Evolutionary conservation across 2,888 invertebrate genomes (phyloP).

Genomic region (Eustalomyia histrio): DNA sequence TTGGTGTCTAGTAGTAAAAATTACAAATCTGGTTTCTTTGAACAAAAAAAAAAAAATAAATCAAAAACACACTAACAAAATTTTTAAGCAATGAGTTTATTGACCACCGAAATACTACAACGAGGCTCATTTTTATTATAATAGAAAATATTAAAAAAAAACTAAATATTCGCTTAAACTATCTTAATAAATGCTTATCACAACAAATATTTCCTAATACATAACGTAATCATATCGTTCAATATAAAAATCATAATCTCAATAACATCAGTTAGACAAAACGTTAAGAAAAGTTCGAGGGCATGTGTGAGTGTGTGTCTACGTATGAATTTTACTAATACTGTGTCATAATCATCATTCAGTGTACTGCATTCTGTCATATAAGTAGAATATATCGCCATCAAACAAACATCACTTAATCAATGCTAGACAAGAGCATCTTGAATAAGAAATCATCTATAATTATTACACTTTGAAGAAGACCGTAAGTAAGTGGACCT

Average conservation of each 20-base stretch:
- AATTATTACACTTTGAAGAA: neutral
- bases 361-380: neutral
- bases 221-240: neutral
- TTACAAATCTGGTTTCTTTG: constrained; percentile 48
- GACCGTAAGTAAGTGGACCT: neutral
- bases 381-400: neutral
- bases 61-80: constrained; percentile 23
- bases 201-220: neutral
- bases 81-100: constrained; percentile 67
- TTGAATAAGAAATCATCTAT: neutral
- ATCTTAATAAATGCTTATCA: neutral
- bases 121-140: constrained; percentile 65
- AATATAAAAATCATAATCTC: neutral
- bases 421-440: neutral
- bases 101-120: constrained; percentile 70
- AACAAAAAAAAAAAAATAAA: neutral
- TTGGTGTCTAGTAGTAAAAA: constrained; percentile 16
- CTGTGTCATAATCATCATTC: neutral
- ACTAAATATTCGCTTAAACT: constrained; percentile 4
- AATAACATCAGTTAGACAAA: neutral
- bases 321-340: neutral
- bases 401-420: neutral
- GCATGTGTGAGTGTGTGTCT: neutral
- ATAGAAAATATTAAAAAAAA: constrained; percentile 20
- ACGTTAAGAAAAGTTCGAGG: neutral